Evolutionary conservation across 2,888 invertebrate genomes (phyloP).

Genomic region (Steromphala cineraria): DNA sequence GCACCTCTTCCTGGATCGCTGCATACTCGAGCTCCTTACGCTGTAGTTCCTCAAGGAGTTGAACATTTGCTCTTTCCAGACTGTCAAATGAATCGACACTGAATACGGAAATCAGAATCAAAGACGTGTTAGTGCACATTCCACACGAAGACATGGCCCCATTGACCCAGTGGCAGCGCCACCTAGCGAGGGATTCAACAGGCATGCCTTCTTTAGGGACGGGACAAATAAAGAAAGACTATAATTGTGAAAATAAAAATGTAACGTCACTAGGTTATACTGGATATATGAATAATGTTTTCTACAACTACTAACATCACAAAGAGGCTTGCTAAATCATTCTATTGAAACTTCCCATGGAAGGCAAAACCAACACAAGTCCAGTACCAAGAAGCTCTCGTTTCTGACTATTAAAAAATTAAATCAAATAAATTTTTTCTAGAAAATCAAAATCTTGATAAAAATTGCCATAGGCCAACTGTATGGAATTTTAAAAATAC

Average conservation of each 20-base stretch:
- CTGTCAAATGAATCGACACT: conserved; percentile 40
- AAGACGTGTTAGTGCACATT: neutral
- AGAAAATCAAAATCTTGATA: too few relatives aligned
- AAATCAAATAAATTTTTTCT: too few relatives aligned
- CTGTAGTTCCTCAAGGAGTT: conserved; percentile 60
- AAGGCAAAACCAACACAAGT: too few relatives aligned
- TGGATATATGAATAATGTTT: too few relatives aligned
- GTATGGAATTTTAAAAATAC: too few relatives aligned
- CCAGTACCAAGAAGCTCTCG: too few relatives aligned
- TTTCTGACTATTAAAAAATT: too few relatives aligned
- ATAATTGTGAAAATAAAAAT: neutral
- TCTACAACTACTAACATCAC: too few relatives aligned
- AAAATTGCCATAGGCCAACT: too few relatives aligned
- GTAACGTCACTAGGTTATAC: neutral
- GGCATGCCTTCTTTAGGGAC: neutral
- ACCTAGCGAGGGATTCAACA: neutral
- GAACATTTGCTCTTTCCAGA: conserved; percentile 61
- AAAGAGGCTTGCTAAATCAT: too few relatives aligned
- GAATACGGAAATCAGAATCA: conserved; percentile 2
- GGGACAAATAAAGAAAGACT: neutral
- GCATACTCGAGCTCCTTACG: conserved; percentile 65
- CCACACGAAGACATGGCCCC: conserved; percentile 4
- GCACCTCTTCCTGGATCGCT: conserved; percentile 63
- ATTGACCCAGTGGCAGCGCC: neutral
- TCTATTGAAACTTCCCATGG: too few relatives aligned